Conservation (phyloP, 2,888 invertebrate genomes). For the Teleogryllus oceanicus region DNA sequence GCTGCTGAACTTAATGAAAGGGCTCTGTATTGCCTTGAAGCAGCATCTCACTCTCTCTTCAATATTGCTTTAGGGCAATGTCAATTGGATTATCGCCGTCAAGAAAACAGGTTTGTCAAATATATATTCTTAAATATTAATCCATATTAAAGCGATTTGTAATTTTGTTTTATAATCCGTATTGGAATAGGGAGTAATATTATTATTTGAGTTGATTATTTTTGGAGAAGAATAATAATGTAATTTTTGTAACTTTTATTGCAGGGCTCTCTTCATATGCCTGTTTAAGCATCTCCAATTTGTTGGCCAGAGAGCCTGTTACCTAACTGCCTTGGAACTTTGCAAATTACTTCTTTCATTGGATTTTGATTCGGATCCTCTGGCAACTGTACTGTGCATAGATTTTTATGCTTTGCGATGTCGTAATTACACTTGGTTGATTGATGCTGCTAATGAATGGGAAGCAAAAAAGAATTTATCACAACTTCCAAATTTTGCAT, state of each 20-base stretch:
- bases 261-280: conserved; percentile 70
- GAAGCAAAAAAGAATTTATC: conserved; percentile 64
- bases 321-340: conserved; percentile 81
- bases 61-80: conserved; percentile 70
- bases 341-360: conserved; percentile 76
- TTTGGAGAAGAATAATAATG: neutral
- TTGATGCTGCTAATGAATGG: conserved; percentile 52
- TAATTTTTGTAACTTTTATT: no score
- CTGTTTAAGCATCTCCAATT: conserved; percentile 77
- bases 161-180: no score
- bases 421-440: conserved; percentile 66
- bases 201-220: neutral
- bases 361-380: conserved; percentile 71
- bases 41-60: conserved; percentile 74
- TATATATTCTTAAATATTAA: neutral
- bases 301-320: conserved; percentile 75
- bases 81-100: conserved; percentile 70
- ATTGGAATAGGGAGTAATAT: neutral
- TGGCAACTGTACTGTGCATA: conserved; percentile 71
- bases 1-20: conserved; percentile 76
- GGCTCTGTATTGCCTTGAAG: conserved; percentile 72
- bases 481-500: conserved; percentile 84
- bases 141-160: no score
- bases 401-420: conserved; percentile 77
- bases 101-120: conserved; percentile 67